Base-by-base conservation (phyloP, 2,888 invertebrate species). In the Caenorhabditis doughertyi region DNA sequence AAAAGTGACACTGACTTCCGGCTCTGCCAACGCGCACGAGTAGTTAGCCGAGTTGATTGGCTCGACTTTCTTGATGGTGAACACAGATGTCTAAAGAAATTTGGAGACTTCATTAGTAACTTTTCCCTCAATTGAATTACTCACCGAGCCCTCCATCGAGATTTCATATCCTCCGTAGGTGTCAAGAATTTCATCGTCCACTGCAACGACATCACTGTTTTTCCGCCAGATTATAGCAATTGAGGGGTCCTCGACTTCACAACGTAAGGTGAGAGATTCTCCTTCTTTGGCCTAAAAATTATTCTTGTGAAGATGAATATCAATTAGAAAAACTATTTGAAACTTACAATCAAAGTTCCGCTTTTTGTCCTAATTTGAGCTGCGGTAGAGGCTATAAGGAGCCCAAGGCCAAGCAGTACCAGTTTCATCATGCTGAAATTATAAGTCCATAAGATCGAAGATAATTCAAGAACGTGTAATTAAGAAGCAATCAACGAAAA, bases 21-120 rank as follows among this genome's bases (percentile, higher is more conserved):
- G 82, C 49, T 85, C 85, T 4, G 84, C 80, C 32, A 87, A 72
- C 4, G 77, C 81, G 60, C 89, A 89, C 25, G 77, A 77, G 77
- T 85, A 89, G 53, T 85, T 80, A 39, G 84, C 85, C 35, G 82
- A 85, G 79, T 89, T 86, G 58, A 83, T 84, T 39, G 89, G 87
- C 62, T 87, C 88, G 44, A 87, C 79, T 27, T 68, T 70, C 23
- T 68, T 79, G 62, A 89, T 88, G 55, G 84, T 88, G 62, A 89
- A 81, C 53, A 83, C 84, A 42, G 85, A 86, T 74, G 81, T 88
- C 89, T 89, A 64, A 70, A 85, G 44, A 42, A 79, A 79, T 55
- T 47, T 29, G 23, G 35, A n/a, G 11, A 35, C 25, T 47, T 47
- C 9, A n/a, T 65, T 71, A 79, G 35, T n/a, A n/a, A 4, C 29